Evolutionary conservation across 2,113 vertebrate species (phyloP), one percentile per base, ranked within the genome.

Genomic region (Macroglossus sobrinus): DNA sequence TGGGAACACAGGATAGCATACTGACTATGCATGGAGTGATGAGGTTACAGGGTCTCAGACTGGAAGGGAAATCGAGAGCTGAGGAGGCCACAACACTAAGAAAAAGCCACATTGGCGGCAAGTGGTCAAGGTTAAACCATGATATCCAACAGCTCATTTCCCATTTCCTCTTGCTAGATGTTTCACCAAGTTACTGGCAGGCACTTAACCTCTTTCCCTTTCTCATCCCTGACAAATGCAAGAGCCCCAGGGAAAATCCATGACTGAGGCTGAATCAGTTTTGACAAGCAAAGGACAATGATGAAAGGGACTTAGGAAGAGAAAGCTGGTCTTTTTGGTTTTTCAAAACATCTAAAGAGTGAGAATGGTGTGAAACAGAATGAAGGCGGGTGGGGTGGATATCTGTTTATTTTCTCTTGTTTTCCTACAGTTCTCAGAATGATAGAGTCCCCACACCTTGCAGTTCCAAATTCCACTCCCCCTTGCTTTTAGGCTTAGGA

Each of bases 261-360:
- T 94, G 96, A 95, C 80, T 80, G 92, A 64, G 57, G 45, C 86
- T 93, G 92, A 96, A 78, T 96, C 90, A 92, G 90, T 47, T 84
- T 88, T 88, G 92, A 90, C 18, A n/a, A 30, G 90, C 80, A 35
- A 4, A 26, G 75, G 68, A 21, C 57, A 57, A 75, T 28, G 80
- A 86, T 76, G 80, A 84, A 91, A 71, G 57, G 19, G 3, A 28
- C 78, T 16, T 40, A 57, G 7, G 66, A 84, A 40, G 90, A 53
- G 63, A 94, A 66, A 87, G 33, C 33, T 28, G 13, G 9, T 24
- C 35, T 72, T 71, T 72, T 61, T 47, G 8, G 24, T 78, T 80
- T 74, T 72, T 26, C 47, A 84, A 75, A 92, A 47, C 53, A 45
- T 45, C 57, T 9, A 35, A 76, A 76, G 82, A 82, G 50, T 28